A percentile compares a stretch with the other conserved stretches of the same genome.
Evolutionary conservation across 2,113 vertebrate genomes (phyloP).

Genomic region (Nothocercus nigrocapillus): DNA sequence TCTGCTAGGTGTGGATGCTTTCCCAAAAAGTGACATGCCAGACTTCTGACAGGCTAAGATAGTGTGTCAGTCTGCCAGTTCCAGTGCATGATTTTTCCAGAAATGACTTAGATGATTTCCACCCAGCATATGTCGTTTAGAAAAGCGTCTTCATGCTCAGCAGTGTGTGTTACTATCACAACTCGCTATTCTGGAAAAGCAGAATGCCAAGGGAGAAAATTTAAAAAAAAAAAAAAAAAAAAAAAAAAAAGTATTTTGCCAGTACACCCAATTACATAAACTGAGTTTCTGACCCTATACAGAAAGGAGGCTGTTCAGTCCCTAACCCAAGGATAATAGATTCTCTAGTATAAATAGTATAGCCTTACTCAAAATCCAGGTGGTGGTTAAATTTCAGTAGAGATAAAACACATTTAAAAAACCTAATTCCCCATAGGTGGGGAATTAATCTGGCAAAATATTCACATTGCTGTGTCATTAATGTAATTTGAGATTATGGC

Average conservation of each 20-base stretch:
- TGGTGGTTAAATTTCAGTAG: not conserved
- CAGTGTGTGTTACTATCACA: not conserved
- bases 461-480: not conserved
- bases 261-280: not conserved
- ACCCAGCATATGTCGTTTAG: conserved; percentile 21
- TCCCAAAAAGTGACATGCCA: conserved; percentile 51
- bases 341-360: not conserved
- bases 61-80: conserved; percentile 58
- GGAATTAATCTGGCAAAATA: not conserved
- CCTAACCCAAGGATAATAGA: not conserved
- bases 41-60: conserved; percentile 49
- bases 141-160: not conserved
- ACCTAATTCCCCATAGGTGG: not conserved
- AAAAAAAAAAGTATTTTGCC: not conserved
- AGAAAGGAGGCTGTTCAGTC: not conserved
- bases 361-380: not conserved
- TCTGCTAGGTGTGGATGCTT: conserved; percentile 62
- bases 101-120: conserved; percentile 43
- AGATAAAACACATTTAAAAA: not conserved
- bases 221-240: too few species aligned
- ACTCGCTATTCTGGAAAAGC: not conserved
- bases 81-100: conserved; percentile 66
- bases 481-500: not conserved
- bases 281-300: not conserved
- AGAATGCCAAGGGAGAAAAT: not conserved